Base-by-base conservation (phyloP, 2,888 invertebrate genomes). In the Loripinus fragilis region DNA sequence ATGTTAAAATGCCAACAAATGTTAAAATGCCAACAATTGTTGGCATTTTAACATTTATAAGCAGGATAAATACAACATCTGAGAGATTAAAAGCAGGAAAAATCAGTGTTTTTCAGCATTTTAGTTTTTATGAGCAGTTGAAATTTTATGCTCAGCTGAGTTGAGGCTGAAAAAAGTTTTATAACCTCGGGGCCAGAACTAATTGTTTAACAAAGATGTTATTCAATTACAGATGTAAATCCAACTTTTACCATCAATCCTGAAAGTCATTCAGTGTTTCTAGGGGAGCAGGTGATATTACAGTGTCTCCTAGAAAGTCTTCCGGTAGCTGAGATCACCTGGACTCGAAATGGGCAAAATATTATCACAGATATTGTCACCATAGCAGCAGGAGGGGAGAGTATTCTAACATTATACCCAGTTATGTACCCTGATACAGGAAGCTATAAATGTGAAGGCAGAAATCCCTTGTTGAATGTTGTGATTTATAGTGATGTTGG, bases 401-500 rank as follows among this genome's bases (percentile, higher is more conserved):
- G 80, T 55, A 76, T 69, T 42, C 48, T 78, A 41, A 69, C 45
- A 3, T 28, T 83, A 55, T 68, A 60, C 41, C 83, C 80, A 42
- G 74, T 78, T 8, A 73, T 80, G 83, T 83, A 83, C 60, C 64
- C 71, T 17, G 65, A 78, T 52, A 76, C 74, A 28, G 83, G 83
- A 35, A 55, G 55, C 20, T 80, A 83, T 64, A 83, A 83, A 71
- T 83, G 83, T 78, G 30, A 55, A n/a, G 83, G 76, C 41, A 74
- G 71, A 66, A 83, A 83, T 66, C 74, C 68, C 0, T 60, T 83
- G 20, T 48, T 75, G 17, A 28, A 48, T 20, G 67, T 66, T 17
- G 76, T 80, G 28, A 70, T 77, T 74, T 83, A 78, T 52, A 83
- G 83, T 60, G 45, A 66, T 12, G 78, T 76, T 65, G 83, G 72